Conservation (phyloP, 1,140 invertebrate species). For the Cotesia typhae region DNA sequence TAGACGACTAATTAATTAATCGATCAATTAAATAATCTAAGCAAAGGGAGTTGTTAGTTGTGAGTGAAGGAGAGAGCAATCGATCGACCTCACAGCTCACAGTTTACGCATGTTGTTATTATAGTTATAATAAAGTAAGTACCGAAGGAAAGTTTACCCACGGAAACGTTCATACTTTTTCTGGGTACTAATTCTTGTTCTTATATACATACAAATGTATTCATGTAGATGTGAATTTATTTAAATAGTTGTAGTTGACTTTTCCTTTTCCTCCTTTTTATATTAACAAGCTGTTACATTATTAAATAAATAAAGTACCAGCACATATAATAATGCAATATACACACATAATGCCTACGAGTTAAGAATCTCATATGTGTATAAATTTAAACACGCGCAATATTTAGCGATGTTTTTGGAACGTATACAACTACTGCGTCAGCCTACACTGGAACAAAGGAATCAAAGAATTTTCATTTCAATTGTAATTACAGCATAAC, state of each 20-base stretch:
- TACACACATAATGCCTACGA: neutral
- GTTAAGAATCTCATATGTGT: neutral
- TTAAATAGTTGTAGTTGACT: neutral
- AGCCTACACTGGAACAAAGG: constrained; percentile 14
- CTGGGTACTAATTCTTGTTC: too few relatives aligned
- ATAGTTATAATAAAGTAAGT: neutral
- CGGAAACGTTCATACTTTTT: too few relatives aligned
- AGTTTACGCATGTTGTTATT: neutral
- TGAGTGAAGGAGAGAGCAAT: neutral
- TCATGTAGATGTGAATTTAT: neutral
- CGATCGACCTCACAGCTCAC: neutral
- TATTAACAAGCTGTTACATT: too few relatives aligned
- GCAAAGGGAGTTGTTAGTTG: neutral
- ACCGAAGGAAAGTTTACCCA: too few relatives aligned
- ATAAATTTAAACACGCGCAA: neutral
- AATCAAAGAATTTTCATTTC: neutral
- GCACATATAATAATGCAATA: neutral
- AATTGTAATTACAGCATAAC: too few relatives aligned
- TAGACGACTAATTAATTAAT: too few relatives aligned
- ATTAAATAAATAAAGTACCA: neutral
- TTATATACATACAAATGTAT: neutral
- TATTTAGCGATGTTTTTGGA: constrained; percentile 16
- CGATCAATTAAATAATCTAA: too few relatives aligned
- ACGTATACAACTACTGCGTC: constrained; percentile 8
- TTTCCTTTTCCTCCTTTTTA: neutral